Evolutionary conservation across 2,113 vertebrate genomes (phyloP).

Genomic region (Azemiops feae): DNA sequence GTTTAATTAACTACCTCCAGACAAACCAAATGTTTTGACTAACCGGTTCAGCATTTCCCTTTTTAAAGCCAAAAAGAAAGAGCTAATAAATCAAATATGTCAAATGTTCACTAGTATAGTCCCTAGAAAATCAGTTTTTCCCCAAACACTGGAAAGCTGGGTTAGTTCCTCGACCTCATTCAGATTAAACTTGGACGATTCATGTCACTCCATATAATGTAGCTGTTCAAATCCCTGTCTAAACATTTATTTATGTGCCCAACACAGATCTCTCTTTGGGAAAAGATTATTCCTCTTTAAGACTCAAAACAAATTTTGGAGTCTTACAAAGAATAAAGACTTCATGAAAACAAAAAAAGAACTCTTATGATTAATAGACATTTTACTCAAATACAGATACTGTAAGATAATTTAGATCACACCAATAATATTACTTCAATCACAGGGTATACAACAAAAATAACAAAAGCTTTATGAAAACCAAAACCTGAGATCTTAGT

Average conservation of each 20-base stretch:
- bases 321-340: neutral
- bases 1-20: conserved; percentile 24
- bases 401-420: neutral
- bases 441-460: neutral
- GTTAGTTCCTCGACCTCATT: neutral
- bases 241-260: neutral
- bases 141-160: neutral
- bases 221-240: neutral
- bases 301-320: neutral
- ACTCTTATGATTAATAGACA: neutral
- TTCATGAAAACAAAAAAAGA: neutral
- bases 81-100: conserved; percentile 3
- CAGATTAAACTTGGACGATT: neutral
- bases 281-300: neutral
- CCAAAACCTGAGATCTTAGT: neutral
- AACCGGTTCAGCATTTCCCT: neutral
- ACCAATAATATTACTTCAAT: neutral
- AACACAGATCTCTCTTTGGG: neutral
- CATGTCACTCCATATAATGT: neutral
- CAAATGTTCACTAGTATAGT: neutral
- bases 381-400: neutral
- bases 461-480: neutral
- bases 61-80: conserved; percentile 23
- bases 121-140: neutral
- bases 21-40: conserved; percentile 14